Evolutionary conservation across 2,113 vertebrate species (phyloP), one percentile per base, ranked within the genome.

Genomic region (Tragelaphus scriptus): DNA sequence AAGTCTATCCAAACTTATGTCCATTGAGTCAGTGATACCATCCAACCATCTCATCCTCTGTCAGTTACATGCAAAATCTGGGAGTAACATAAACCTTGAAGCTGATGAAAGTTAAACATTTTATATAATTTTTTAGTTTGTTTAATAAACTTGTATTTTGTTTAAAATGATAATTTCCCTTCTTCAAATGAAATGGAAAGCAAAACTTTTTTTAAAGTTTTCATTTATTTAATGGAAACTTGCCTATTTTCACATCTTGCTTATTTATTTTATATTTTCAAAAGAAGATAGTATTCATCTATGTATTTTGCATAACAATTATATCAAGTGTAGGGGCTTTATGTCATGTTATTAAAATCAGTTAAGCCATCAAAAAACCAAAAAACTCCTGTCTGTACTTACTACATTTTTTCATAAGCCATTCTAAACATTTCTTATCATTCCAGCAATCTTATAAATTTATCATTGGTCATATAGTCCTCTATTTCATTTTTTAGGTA

Each of bases 11-110:
- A 65, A 7, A 65, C 30, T 30, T 14, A 65, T 16, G 61, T 32
- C 14, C 61, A 32, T 8, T 65, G 61, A 32, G 6, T 65, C 61
- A 32, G 61, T 65, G 30, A 65, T 63, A 14, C 61, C 61, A 63
- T 63, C 6, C 61, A 65, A 65, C 30, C 14, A 65, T 65, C 13
- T 63, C 61, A 32, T 63, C 30, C 15, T 32, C 30, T 65, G 61
- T 63, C 28, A 63, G 97, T 99, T 99, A 55, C 99, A 99, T 79
- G 99, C 99, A 89, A 99, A 99, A 98, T 99, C 99, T 55, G 99
- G 99, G 85, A 99, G 99, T 98, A 99, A 99, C 98, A 99, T 99
- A 97, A 99, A 99, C 97, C 99, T 99, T 91, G 99, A 99, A 98
- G 99, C 99, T 7, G 99, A 99, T 95, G 99, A 99, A 95, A 99